Conservation (phyloP, 2,888 invertebrate species). For the Lissonota sp. region DNA sequence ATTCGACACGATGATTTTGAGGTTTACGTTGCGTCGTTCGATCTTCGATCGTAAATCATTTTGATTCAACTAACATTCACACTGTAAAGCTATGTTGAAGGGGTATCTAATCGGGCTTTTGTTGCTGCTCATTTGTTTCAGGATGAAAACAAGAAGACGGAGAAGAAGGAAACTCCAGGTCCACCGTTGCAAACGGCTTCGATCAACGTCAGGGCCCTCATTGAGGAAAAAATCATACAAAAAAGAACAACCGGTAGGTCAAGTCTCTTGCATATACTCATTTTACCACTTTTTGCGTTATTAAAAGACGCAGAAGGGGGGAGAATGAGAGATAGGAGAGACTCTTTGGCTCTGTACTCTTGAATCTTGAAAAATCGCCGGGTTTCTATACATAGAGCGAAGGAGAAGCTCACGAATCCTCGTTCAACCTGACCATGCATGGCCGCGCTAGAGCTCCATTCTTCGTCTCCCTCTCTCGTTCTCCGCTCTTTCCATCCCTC, state of each 20-base stretch:
- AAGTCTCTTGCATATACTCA: not conserved
- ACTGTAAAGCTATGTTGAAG: too few relatives aligned
- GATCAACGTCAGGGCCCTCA: conserved; percentile 94
- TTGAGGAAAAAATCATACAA: conserved; percentile 97
- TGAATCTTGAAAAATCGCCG: conserved; percentile 38
- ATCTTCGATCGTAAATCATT: too few relatives aligned
- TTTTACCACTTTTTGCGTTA: too few relatives aligned
- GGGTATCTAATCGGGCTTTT: not conserved
- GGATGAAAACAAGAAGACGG: conserved; percentile 94
- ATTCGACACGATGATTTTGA: too few relatives aligned
- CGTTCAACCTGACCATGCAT: conserved; percentile 32
- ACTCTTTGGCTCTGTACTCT: conserved; percentile 17
- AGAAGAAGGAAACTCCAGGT: conserved; percentile 92
- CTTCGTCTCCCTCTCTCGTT: conserved; percentile 41
- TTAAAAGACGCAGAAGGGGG: not conserved
- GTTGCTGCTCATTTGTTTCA: conserved; percentile 77
- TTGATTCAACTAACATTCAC: too few relatives aligned
- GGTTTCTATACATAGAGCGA: not conserved
- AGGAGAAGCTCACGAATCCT: conserved; percentile 15
- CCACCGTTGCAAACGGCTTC: conserved; percentile 97
- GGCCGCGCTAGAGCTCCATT: conserved; percentile 48
- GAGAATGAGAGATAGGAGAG: not conserved
- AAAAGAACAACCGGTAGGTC: conserved; percentile 88
- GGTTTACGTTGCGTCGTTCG: too few relatives aligned
- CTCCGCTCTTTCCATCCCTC: conserved; percentile 25